Percentiles rank a stretch among this genome's conserved stretches.
These are phyloP conservation scores for Nomada fucata DNA, from an alignment of 2,888 invertebrate genomes.

Conservation along the genomic window DNA sequence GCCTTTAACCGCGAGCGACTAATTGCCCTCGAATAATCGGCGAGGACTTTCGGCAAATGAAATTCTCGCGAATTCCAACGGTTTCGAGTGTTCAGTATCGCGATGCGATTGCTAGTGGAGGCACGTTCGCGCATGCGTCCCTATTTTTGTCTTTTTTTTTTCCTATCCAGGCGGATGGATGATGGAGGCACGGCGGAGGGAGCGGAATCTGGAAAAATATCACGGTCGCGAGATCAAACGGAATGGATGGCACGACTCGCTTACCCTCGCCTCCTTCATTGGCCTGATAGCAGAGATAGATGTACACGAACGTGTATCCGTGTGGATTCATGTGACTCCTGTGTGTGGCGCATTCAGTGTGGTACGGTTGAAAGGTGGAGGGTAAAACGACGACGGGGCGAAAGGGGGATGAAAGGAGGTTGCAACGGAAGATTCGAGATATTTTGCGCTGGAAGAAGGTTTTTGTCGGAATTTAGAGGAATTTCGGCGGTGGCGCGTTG, in stretches of 20 bases:
- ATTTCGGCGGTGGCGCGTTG: neutral
- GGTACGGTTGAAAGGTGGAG: constrained; percentile 1
- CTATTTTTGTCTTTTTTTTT: constrained; percentile 26
- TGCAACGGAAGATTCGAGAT: constrained; percentile 1
- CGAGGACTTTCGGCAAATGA: neutral
- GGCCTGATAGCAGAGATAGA: constrained; percentile 31
- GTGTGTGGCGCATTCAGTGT: neutral
- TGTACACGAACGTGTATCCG: neutral
- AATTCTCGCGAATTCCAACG: constrained; percentile 30
- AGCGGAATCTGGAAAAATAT: constrained; percentile 70
- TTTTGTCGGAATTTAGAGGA: neutral
- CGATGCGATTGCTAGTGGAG: constrained; percentile 38
- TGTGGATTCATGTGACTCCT: neutral
- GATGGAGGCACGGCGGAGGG: constrained; percentile 42
- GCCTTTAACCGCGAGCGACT: too few species aligned
- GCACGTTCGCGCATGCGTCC: neutral
- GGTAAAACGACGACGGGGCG: constrained; percentile 9
- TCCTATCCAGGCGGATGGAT: constrained; percentile 49
- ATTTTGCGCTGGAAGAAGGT: neutral
- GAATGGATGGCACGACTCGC: constrained; percentile 58
- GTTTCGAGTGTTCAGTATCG: constrained; percentile 12
- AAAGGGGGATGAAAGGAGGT: constrained; percentile 1
- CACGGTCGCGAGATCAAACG: constrained; percentile 71
- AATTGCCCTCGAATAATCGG: neutral
- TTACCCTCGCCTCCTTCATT: constrained; percentile 9